Conservation (phyloP, 2,888 invertebrate species). For the Harpalus rufipes region DNA sequence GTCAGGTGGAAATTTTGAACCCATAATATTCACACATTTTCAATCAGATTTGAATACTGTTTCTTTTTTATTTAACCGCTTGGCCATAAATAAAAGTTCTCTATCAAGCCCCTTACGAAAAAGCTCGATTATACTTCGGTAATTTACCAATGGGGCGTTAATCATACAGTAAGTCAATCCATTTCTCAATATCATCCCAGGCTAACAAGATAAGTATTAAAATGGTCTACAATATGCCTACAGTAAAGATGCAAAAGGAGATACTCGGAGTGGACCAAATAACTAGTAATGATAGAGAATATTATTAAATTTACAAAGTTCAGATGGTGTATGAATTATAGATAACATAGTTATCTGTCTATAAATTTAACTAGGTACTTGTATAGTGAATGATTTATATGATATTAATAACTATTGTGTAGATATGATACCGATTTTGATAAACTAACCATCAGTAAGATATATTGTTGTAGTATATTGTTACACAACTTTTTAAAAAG, state of each 20-base stretch:
- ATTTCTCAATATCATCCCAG: slow-evolving; percentile 40
- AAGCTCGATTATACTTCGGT: slow-evolving; percentile 75
- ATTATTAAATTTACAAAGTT: slow-evolving; percentile 46
- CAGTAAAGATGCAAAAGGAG: slow-evolving; percentile 70
- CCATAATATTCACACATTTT: neutral
- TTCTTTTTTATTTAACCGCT: slow-evolving; percentile 63
- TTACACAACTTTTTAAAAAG: neutral
- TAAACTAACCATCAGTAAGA: neutral
- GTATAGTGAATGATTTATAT: slow-evolving; percentile 37
- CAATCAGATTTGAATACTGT: slow-evolving; percentile 63
- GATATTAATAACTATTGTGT: neutral
- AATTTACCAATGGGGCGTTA: slow-evolving; percentile 74
- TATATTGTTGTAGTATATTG: neutral
- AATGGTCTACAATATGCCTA: slow-evolving; percentile 69
- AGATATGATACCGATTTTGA: neutral
- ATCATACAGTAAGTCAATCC: slow-evolving; percentile 70
- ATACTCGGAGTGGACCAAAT: slow-evolving; percentile 71
- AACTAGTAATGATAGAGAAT: slow-evolving; percentile 44
- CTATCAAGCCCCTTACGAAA: slow-evolving; percentile 75
- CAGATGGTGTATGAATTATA: slow-evolving; percentile 14
- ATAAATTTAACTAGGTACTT: slow-evolving; percentile 49
- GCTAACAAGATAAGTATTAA: slow-evolving; percentile 69
- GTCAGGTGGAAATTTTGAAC: neutral
- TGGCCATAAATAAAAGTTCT: slow-evolving; percentile 71
- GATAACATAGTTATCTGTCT: slow-evolving; percentile 24